Evolutionary conservation across 2,888 invertebrate species (phyloP).

Genomic region (Dasypolia templi): DNA sequence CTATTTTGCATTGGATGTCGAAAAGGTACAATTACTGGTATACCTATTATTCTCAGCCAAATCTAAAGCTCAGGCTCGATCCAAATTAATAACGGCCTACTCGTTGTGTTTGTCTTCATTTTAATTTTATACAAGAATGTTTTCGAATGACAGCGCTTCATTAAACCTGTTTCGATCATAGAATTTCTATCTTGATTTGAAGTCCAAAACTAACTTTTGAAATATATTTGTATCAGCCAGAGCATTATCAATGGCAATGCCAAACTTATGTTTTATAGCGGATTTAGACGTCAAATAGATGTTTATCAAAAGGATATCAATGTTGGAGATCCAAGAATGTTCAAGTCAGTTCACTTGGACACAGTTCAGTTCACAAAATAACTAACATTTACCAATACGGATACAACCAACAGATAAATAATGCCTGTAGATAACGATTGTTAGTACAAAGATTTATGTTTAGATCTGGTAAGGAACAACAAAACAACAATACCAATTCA

Average conservation of each 20-base stretch:
- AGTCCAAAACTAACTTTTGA: neutral
- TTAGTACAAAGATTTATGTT: constrained; percentile 10
- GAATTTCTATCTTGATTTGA: neutral
- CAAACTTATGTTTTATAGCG: neutral
- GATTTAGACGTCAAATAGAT: neutral
- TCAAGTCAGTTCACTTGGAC: constrained; percentile 9
- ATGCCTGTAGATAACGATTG: neutral
- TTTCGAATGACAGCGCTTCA: neutral
- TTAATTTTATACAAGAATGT: neutral
- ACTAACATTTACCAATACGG: neutral
- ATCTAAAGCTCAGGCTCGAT: neutral
- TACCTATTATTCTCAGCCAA: neutral
- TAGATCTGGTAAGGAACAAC: constrained; percentile 17
- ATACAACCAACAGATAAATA: constrained; percentile 21
- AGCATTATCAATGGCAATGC: neutral
- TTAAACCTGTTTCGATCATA: neutral
- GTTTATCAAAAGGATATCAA: neutral
- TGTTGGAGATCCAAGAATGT: neutral
- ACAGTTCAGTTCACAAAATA: too few species aligned
- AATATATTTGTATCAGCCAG: neutral
- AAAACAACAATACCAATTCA: constrained; percentile 14
- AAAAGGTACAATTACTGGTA: neutral
- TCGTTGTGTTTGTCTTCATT: neutral
- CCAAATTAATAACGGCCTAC: too few species aligned
- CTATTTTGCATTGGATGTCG: neutral